Base-by-base conservation (phyloP, 2,797 vertebrate genomes). In the Syngnathus acus region DNA sequence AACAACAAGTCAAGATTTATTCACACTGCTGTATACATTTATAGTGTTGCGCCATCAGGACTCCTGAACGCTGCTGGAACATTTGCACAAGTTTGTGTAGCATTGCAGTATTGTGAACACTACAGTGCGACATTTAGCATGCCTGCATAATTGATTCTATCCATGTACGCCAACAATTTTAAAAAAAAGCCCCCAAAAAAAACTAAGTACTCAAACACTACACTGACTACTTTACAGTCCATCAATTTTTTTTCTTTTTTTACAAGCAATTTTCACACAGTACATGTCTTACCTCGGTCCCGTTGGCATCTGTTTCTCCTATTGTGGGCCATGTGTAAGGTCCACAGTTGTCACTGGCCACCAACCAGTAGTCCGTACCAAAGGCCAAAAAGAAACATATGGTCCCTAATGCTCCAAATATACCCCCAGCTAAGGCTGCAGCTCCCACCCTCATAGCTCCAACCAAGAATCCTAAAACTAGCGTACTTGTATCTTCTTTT, bases 341-440 rank as follows among this genome's bases (percentile, higher is more conserved):
- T 26, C 79, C 87, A 1, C 94, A 97, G 71, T 90, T 79, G 71
- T 95, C 94, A 0, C 87, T 92, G 39, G 92, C 93, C 45, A 95
- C 83, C 0, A 95, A 87, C 94, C 94, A 95, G 77, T 96, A 95
- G 74, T 96, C 94, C 0, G 93, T 95, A 39, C 88, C 89, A 0
- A 95, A 95, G 11, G 93, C 91, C 6, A 91, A 0, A 9, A 95
- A 83, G 61, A 95, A 94, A 68, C 94, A 91, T 54, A 95, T 63
- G 37, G 94, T 80, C 6, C 92, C 93, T 0, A 88, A 21, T 17
- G 73, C 70, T 21, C 93, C 93, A 6, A 94, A 79, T 69, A 94
- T 71, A 19, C 92, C 94, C 8, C 89, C 94, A 0, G 87, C 62
- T 60, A 95, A 85, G 62, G 94, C 82, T 0, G 87, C 90, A 0